phyloP scores from a whole-genome alignment of 2,888 invertebrate genomes.

The Habrosyne pyritoides region DNA sequence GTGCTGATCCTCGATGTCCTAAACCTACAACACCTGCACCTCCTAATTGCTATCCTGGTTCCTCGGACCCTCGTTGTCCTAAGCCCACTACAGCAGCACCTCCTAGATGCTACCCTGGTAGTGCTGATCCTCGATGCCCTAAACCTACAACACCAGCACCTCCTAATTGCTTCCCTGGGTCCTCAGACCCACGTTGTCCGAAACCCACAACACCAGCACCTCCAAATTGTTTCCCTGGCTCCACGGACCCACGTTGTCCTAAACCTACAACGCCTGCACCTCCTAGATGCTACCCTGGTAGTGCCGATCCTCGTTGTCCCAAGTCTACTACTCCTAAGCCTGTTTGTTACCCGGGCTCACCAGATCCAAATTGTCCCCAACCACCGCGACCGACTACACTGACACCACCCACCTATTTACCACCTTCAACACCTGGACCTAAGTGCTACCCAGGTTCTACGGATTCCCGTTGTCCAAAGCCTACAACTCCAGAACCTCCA shows the following conservation, averaged over 20 bases:
- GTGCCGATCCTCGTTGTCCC: conserved; percentile 42
- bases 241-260: conserved; percentile 38
- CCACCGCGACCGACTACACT: conserved; percentile 53
- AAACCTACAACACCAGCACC: conserved; percentile 35
- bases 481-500: conserved; percentile 39
- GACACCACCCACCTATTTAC: conserved; percentile 37
- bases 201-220: conserved; percentile 34
- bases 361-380: conserved; percentile 39
- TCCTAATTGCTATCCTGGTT: conserved; percentile 60
- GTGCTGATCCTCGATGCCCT: conserved; percentile 50
- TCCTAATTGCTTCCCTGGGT: conserved; percentile 31
- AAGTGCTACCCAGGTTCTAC: conserved; percentile 42
- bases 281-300: conserved; percentile 49
- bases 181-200: conserved; percentile 30
- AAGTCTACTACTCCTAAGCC: conserved; percentile 39
- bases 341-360: no score
- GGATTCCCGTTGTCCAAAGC: conserved; percentile 46
- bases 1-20: conserved; percentile 59
- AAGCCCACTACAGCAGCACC: conserved; percentile 33
- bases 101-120: conserved; percentile 39
- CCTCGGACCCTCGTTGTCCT: conserved; percentile 59
- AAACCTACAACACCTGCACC: conserved; percentile 33
- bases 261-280: conserved; percentile 35
- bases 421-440: conserved; percentile 37
- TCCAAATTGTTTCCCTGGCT: conserved; percentile 45